Evolutionary conservation across 2,113 vertebrate genomes (phyloP).

Genomic region (Centropus bengalensis): DNA sequence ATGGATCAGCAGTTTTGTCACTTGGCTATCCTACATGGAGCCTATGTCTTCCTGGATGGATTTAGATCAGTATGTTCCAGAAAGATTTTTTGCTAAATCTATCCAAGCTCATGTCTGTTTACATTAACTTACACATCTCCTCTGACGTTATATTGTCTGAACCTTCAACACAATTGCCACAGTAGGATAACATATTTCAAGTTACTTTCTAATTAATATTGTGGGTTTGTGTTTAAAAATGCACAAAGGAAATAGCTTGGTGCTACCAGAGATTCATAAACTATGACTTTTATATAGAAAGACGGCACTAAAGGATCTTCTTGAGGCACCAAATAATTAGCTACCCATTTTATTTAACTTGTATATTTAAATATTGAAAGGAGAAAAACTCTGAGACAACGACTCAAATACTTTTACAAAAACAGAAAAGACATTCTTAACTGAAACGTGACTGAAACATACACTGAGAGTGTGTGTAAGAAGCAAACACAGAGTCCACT

Average conservation of each 20-base stretch:
- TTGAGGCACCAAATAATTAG: not conserved
- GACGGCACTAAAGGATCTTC: not conserved
- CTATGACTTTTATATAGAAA: not conserved
- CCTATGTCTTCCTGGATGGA: not conserved
- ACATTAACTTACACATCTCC: not conserved
- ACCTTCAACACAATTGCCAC: not conserved
- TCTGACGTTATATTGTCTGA: not conserved
- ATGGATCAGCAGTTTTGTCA: not conserved
- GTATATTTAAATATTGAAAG: not conserved
- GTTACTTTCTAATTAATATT: not conserved
- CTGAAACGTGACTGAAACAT: not conserved
- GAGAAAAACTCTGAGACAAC: not conserved
- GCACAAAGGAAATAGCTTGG: not conserved
- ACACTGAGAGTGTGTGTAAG: rapidly evolving
- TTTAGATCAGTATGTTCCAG: not conserved
- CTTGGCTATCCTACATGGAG: not conserved
- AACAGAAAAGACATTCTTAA: not conserved
- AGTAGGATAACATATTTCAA: not conserved
- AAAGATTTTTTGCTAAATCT: not conserved
- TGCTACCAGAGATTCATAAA: not conserved
- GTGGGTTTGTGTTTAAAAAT: not conserved
- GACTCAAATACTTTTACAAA: not conserved
- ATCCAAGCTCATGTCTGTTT: not conserved
- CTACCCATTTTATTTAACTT: not conserved
- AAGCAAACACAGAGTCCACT: not conserved